These are phyloP conservation scores for Cladorhizidae sp. DNA, from an alignment of 37 sponge, comb jelly and placozoan species.

Conservation along the genomic window DNA sequence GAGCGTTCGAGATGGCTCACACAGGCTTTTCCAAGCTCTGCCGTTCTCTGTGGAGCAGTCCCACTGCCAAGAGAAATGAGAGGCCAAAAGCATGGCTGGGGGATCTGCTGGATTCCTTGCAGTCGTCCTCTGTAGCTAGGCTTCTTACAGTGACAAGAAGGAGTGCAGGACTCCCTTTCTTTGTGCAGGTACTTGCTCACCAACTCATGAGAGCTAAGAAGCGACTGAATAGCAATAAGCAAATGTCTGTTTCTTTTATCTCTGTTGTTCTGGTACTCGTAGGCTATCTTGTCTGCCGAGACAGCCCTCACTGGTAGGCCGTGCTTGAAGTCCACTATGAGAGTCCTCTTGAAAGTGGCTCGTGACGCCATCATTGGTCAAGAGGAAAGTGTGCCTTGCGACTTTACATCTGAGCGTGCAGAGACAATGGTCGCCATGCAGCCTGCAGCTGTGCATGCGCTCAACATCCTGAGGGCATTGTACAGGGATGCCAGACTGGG, in stretches of 20 bases:
- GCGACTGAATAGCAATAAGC: background rate
- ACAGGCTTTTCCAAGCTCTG: conserved; percentile 84
- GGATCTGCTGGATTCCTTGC: conserved; percentile 52
- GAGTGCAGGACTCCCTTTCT: conserved; percentile 89
- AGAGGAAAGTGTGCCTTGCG: background rate
- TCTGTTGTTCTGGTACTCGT: background rate
- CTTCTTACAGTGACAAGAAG: conserved; percentile 72
- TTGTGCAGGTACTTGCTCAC: conserved; percentile 49
- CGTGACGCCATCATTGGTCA: background rate
- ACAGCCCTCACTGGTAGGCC: conserved; percentile 12
- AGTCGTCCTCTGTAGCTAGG: conserved; percentile 49
- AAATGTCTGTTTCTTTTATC: background rate
- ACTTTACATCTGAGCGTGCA: background rate
- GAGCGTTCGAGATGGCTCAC: conserved; percentile 90
- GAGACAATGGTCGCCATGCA: background rate
- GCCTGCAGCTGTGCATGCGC: conserved; percentile 78
- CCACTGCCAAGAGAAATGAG: conserved; percentile 6
- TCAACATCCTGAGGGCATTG: conserved; percentile 84
- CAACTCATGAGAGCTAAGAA: background rate
- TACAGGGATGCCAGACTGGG: conserved; percentile 76
- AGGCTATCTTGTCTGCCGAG: conserved; percentile 64
- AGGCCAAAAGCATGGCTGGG: conserved; percentile 50
- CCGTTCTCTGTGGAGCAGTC: conserved; percentile 59
- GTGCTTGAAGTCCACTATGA: conserved; percentile 37
- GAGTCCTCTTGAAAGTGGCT: conserved; percentile 36